Percentiles rank a stretch among this genome's conserved stretches.
Evolutionary conservation across 2,113 vertebrate species (phyloP).

Genomic region (Ondatra zibethicus): DNA sequence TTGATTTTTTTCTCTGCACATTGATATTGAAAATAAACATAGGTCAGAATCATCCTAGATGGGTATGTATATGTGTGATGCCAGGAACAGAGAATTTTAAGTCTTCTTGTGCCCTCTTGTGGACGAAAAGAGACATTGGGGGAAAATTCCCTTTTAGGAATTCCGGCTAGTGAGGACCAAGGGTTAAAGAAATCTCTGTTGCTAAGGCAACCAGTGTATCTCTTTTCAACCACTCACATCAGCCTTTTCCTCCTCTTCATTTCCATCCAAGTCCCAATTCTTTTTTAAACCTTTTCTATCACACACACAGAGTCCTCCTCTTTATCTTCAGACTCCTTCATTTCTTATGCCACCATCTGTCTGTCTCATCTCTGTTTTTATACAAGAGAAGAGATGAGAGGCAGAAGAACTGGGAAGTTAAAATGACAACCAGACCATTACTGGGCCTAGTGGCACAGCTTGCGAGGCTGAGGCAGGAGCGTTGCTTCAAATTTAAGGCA

Average conservation of each 20-base stretch:
- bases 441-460: background rate
- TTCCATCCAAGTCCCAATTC: constrained; percentile 46
- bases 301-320: background rate
- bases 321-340: background rate
- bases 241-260: background rate
- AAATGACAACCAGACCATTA: background rate
- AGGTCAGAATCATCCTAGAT: background rate
- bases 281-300: background rate
- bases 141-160: background rate
- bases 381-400: background rate
- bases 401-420: background rate
- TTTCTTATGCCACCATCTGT: constrained; percentile 32
- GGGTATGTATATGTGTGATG: background rate
- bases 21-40: constrained; percentile 24
- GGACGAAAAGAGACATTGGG: constrained; percentile 46
- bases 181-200: background rate
- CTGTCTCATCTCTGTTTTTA: constrained; percentile 21
- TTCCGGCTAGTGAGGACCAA: background rate
- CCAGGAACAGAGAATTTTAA: constrained; percentile 40
- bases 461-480: background rate
- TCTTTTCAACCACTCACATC: background rate
- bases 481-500: background rate
- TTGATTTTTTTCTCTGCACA: background rate
- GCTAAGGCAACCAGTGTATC: constrained; percentile 46
- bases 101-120: constrained; percentile 70